A percentile compares a stretch with the other conserved stretches of the same genome.
These are phyloP conservation scores for Eustalomyia histrio DNA, from an alignment of 2,888 invertebrate species.

Conservation along the genomic window DNA sequence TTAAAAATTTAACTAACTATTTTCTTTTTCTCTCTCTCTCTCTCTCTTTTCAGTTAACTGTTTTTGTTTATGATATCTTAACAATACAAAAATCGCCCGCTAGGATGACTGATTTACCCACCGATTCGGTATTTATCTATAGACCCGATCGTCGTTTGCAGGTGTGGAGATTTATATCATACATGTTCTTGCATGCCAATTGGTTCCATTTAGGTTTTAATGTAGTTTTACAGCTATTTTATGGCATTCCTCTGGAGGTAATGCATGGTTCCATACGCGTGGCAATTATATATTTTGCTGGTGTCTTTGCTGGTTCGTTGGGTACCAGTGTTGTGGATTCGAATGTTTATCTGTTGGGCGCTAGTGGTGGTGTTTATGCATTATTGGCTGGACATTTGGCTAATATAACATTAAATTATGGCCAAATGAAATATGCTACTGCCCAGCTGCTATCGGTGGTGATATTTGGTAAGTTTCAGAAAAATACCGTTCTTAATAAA, in stretches of 20 bases:
- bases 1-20: neutral
- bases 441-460: slow-evolving; percentile 93
- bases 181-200: slow-evolving; percentile 96
- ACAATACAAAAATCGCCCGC: slow-evolving; percentile 74
- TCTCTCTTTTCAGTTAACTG: slow-evolving; percentile 86
- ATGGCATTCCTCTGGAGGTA: slow-evolving; percentile 96
- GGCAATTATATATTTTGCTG: slow-evolving; percentile 93
- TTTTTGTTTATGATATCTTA: slow-evolving; percentile 94
- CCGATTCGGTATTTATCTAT: slow-evolving; percentile 95
- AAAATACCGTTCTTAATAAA: slow-evolving; percentile 62
- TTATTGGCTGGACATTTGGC: slow-evolving; percentile 97
- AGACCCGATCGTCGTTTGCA: slow-evolving; percentile 94
- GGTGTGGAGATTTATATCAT: slow-evolving; percentile 96
- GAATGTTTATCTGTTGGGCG: slow-evolving; percentile 96
- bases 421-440: slow-evolving; percentile 96
- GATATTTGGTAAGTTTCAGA: slow-evolving; percentile 87
- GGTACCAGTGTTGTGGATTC: slow-evolving; percentile 95
- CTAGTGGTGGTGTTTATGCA: slow-evolving; percentile 99
- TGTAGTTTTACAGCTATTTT: slow-evolving; percentile 94
- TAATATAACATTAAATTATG: slow-evolving; percentile 96
- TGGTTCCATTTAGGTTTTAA: slow-evolving; percentile 98
- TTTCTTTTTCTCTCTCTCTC: slow-evolving; percentile 20
- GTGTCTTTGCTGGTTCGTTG: slow-evolving; percentile 91
- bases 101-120: slow-evolving; percentile 89
- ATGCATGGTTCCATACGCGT: slow-evolving; percentile 95